These are phyloP conservation scores for Phyllotis vaccarum DNA, from an alignment of 2,797 vertebrate genomes.

Conservation along the genomic window DNA sequence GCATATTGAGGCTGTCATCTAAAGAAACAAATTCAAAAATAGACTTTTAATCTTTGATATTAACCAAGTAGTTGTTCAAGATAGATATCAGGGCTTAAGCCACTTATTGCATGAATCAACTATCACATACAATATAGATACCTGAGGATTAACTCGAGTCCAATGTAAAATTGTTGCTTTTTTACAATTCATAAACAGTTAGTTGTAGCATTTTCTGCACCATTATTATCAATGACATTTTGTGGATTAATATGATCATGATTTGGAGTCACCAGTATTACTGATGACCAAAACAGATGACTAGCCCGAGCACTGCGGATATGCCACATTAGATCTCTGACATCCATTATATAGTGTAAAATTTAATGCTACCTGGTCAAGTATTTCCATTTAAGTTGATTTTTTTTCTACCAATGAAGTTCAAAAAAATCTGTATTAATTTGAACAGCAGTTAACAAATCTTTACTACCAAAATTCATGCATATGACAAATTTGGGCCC, in stretches of 20 bases:
- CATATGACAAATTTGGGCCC: too few species aligned
- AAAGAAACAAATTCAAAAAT: too few species aligned
- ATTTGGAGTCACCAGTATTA: neutral
- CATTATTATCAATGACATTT: neutral
- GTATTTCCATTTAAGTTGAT: neutral
- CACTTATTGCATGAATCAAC: neutral
- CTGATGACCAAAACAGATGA: neutral
- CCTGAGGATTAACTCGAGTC: neutral
- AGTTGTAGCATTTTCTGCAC: neutral
- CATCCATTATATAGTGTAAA: neutral
- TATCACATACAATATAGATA: neutral
- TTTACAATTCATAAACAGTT: neutral
- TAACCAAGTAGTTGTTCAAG: neutral
- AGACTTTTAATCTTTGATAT: too few species aligned
- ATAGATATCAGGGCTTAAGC: neutral
- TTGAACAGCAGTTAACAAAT: neutral
- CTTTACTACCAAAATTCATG: neutral
- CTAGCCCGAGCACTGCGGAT: too few species aligned
- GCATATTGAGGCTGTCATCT: too few species aligned
- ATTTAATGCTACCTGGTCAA: neutral
- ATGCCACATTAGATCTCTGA: neutral
- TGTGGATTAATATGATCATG: neutral
- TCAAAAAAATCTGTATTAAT: neutral
- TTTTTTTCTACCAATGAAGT: conserved; percentile 1
- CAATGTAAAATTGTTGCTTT: neutral